Conservation (phyloP, 2,113 vertebrate species). For the Ammospiza caudacuta region DNA sequence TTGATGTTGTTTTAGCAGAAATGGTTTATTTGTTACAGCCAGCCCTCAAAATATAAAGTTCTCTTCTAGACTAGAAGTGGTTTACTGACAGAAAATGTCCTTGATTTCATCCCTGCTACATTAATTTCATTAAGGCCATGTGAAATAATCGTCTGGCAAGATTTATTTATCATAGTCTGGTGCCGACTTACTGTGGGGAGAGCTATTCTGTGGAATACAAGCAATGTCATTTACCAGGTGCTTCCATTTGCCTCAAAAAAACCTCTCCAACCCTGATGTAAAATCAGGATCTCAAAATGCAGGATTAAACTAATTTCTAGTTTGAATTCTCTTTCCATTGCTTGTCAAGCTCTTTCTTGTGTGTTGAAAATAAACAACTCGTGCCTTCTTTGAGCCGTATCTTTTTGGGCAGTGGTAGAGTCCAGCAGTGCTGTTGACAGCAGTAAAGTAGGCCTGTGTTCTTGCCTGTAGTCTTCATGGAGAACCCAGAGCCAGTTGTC, state of each 20-base stretch:
- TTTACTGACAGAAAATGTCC: not conserved
- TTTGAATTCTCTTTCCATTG: not conserved
- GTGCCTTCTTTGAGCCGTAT: not conserved
- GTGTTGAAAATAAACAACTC: not conserved
- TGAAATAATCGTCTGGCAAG: not conserved
- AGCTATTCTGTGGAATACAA: not conserved
- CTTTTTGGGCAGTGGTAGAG: not conserved
- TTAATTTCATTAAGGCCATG: not conserved
- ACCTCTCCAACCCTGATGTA: not conserved
- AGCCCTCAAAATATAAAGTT: not conserved
- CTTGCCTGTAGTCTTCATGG: not conserved
- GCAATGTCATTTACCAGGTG: not conserved
- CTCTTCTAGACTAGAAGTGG: not conserved
- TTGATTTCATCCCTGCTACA: not conserved
- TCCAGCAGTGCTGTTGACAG: not conserved
- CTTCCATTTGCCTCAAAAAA: not conserved
- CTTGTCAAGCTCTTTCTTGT: not conserved
- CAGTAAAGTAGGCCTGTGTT: not conserved
- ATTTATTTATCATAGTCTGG: not conserved
- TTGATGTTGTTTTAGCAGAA: not conserved
- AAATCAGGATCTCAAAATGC: not conserved
- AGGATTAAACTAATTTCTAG: not conserved
- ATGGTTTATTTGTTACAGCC: not conserved
- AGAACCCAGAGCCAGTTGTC: not conserved
- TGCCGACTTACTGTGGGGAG: not conserved